Percentiles rank a stretch among this genome's conserved stretches.
Conservation (phyloP, 2,797 vertebrate species). For the Gouania willdenowi region DNA sequence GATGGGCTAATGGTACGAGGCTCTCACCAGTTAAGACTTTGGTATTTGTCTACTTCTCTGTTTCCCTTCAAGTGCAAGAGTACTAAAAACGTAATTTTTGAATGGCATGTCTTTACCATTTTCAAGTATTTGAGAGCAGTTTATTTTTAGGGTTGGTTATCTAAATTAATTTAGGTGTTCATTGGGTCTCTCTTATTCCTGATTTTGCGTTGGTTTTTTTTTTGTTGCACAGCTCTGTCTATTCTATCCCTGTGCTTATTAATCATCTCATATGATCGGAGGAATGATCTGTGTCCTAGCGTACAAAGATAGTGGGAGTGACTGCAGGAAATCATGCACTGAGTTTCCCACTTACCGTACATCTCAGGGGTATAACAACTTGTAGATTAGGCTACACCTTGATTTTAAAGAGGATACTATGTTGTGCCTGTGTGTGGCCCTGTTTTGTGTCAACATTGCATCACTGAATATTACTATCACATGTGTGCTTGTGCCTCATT, state of each 20-base stretch:
- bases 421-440: slow-evolving; percentile 47
- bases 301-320: slow-evolving; percentile 52
- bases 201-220: slow-evolving; percentile 12
- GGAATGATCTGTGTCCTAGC: slow-evolving; percentile 42
- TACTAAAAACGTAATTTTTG: slow-evolving; percentile 8
- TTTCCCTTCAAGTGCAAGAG: slow-evolving; percentile 11
- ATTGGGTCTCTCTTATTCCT: slow-evolving; percentile 11
- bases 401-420: slow-evolving; percentile 21
- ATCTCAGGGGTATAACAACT: slow-evolving; percentile 56
- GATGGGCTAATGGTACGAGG: slow-evolving; percentile 70
- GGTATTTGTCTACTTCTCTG: slow-evolving; percentile 70
- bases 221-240: slow-evolving; percentile 32
- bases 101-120: slow-evolving; percentile 26
- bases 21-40: slow-evolving; percentile 63
- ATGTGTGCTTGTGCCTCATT: slow-evolving; percentile 34
- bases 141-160: neutral
- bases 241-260: slow-evolving; percentile 53
- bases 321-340: slow-evolving; percentile 33
- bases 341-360: slow-evolving; percentile 62
- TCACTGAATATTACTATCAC: slow-evolving; percentile 35
- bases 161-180: slow-evolving; percentile 13
- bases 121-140: slow-evolving; percentile 19
- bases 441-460: slow-evolving; percentile 36
- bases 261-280: slow-evolving; percentile 37
- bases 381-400: slow-evolving; percentile 52